These are phyloP conservation scores for Ophthalmolycus amberensis DNA, from an alignment of 2,113 vertebrate genomes.

Conservation along the genomic window DNA sequence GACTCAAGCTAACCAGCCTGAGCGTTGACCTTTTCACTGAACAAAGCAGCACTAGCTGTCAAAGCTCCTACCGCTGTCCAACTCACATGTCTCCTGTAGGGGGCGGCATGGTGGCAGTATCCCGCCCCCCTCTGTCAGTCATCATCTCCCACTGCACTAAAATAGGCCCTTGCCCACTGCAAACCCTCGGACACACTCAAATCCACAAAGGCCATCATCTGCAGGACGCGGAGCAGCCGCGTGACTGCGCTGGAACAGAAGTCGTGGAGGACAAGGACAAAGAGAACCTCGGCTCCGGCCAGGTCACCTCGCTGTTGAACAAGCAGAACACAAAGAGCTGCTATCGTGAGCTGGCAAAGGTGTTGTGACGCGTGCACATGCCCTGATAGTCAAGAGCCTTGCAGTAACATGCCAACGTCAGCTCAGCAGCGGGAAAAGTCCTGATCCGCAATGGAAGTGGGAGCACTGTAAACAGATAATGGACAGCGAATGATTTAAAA, in stretches of 20 bases:
- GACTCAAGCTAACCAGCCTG: constrained; percentile 82
- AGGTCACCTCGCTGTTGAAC: constrained; percentile 47
- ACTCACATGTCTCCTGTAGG: constrained; percentile 29
- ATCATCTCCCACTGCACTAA: constrained; percentile 81
- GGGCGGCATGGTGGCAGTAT: constrained; percentile 50
- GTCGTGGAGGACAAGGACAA: constrained; percentile 39
- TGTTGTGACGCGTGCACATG: constrained; percentile 61
- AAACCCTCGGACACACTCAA: constrained; percentile 47
- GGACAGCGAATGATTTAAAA: neutral
- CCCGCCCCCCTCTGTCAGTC: constrained; percentile 67
- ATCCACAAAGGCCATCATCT: constrained; percentile 1
- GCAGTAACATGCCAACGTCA: neutral
- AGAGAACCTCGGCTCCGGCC: constrained; percentile 35
- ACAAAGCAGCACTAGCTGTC: constrained; percentile 72
- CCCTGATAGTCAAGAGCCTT: neutral
- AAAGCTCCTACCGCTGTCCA: constrained; percentile 46
- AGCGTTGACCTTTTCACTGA: constrained; percentile 78
- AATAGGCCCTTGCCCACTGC: constrained; percentile 56
- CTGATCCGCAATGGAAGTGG: neutral
- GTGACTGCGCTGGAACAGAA: neutral
- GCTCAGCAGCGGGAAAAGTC: neutral
- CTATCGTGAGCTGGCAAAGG: constrained; percentile 53
- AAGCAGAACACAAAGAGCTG: constrained; percentile 47
- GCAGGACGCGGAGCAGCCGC: constrained; percentile 15
- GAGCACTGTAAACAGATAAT: neutral